Base-by-base conservation (phyloP, 2,888 invertebrate genomes). In the Lepetodrilus schrolli region DNA sequence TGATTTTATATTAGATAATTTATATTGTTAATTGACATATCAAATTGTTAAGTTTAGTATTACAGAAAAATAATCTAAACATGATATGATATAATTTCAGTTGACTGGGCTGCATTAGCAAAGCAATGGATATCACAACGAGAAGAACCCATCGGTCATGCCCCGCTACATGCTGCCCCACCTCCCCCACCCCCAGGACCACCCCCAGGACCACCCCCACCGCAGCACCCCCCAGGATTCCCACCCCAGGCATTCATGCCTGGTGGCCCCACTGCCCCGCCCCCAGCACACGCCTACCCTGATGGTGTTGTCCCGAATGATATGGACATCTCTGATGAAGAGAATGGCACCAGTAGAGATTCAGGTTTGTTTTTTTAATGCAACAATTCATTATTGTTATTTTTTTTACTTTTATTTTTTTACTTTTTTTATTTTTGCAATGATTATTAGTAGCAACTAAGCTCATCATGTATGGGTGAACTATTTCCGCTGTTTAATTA, bases 71-170 rank as follows among this genome's bases (percentile, higher is more conserved):
- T 43, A 10, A 43, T 3, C n/a, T 7, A 69, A 21, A 10, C 2
- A 1, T 30, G 10, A 17, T 10, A 7, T 58, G 13, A 30, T 34
- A 17, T 50, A 36, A 75, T 86, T 89, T 1, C 83, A 93, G 97
- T 98, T 75, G 98, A 98, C 91, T 98, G 98, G 98, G 98, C 97
- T 10, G 94, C 96, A 36, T 92, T 98, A 86, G 98, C 98, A 30
- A 97, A 98, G 89, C 97, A 98, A 93, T 98, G 98, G 98, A 98
- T 98, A 83, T 85, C 86, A 34, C 88, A 89, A 72, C 85, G 85
- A 66, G 89, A 90, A 66, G 74, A 80, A 23, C 78, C 78, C 4
- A 66, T 66, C 4, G 49, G 20, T 49, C 49, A 17, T 36, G 30
- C 50, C 30, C 48, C 20, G 21, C 58, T 38, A 23, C 26, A 34